Base-by-base conservation (phyloP, 2,888 invertebrate genomes). In the Limnephilus lunatus region DNA sequence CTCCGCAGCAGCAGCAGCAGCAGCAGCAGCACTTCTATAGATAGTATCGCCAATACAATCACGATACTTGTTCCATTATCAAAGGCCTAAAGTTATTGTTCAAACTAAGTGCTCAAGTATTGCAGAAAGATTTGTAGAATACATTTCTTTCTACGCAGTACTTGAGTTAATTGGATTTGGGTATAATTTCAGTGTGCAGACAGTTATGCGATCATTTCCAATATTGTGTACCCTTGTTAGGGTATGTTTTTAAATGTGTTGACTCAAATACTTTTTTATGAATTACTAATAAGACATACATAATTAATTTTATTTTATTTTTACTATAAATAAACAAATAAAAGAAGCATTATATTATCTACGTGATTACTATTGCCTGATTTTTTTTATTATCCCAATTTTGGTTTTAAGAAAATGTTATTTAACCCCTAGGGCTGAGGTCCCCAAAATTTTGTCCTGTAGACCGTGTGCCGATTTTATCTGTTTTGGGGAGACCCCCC, bases 11-110 rank as follows among this genome's bases (percentile, higher is more conserved):
- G 92, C 96, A 96, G 92, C 97, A 97, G 11, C 44, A 44, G 44
- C 96, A 96, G 92, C 96, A 96, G 92, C 97, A 97, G 94, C 97
- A 97, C 94, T 97, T 97, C 95, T 97, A 97, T 95, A 96, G 97
- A 95, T 97, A 96, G 81, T 88, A 83, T 48, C n/a, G 25, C n/a
- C n/a, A n/a, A n/a, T n/a, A n/a, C 68, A 68, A 25, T 25, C 68
- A n/a, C 25, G 68, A 68, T 68, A 68, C 68, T 68, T n/a, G 68
- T n/a, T 68, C 68, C n/a, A n/a, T 68, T n/a, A 68, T 68, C 68
- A 68, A 68, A 68, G 68, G 68, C 68, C n/a, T 68, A 68, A n/a
- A 25, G 68, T 68, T 68, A 19, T 68, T 68, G 9, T 68, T 68
- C 25, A 68, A 68, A 68, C 68, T 68, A 68, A 68, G 68, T 68